A percentile compares a stretch with the other conserved stretches of the same genome.
These are phyloP conservation scores for Drosophila infuscata DNA, from an alignment of 2,888 invertebrate genomes.

Conservation along the genomic window DNA sequence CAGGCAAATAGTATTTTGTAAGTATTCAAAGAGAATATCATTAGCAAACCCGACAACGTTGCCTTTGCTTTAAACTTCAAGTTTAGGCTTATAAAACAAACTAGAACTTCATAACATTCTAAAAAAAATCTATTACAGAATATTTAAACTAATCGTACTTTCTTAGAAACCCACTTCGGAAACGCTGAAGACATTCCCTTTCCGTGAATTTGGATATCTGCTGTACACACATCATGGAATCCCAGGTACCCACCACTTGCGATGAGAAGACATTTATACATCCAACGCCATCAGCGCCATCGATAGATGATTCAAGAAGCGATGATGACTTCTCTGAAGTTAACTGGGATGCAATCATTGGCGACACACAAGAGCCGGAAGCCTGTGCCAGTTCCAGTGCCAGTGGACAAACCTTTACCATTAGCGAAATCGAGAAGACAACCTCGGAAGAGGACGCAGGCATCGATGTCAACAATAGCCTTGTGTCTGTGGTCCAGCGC, in stretches of 20 bases:
- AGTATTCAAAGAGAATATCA: not conserved
- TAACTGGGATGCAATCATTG: conserved; percentile 9
- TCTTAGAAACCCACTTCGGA: conserved; percentile 15
- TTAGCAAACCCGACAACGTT: too few relatives aligned
- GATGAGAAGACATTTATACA: not conserved
- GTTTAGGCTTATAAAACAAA: too few relatives aligned
- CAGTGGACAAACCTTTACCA: conserved; percentile 21
- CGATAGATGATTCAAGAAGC: not conserved
- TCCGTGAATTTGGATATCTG: conserved; percentile 11
- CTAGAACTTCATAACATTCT: too few relatives aligned
- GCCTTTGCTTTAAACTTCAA: too few relatives aligned
- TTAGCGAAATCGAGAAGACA: conserved; percentile 29
- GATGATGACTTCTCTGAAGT: conserved; percentile 9
- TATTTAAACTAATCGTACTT: conserved; percentile 21
- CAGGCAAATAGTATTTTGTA: not conserved
- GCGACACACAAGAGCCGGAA: conserved; percentile 7
- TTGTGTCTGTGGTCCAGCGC: conserved; percentile 39
- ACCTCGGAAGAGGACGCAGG: not conserved
- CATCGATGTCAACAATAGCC: conserved; percentile 17
- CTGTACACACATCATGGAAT: conserved; percentile 24
- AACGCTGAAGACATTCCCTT: conserved; percentile 8
- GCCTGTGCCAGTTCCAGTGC: conserved; percentile 5
- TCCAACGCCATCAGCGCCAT: not conserved
- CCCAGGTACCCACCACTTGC: conserved; percentile 4
- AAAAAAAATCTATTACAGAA: not conserved